Base-by-base conservation (phyloP, 2,888 invertebrate species). In the Drosophila mimetica region DNA sequence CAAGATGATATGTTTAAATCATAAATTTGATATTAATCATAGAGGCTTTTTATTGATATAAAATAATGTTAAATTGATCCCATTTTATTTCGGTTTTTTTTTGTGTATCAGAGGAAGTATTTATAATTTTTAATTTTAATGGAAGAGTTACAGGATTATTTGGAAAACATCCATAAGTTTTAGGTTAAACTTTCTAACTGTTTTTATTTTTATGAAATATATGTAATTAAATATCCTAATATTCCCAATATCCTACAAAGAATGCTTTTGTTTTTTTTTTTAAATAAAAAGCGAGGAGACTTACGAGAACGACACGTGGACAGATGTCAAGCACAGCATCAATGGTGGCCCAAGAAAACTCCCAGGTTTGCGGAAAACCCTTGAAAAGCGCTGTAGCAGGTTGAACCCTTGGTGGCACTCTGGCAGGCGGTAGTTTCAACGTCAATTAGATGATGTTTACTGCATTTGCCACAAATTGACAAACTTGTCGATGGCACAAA, bases 401-500 rank as follows among this genome's bases (percentile, higher is more conserved):
- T 46, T 32, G 13, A 64, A 42, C 53, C 47, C 42, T 71, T 65
- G 34, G 67, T 67, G 44, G 46, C 58, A 58, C 42, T 34, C 37
- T 72, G 51, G n/a, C 53, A 51, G 52, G 60, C 48, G 66, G 78
- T 75, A 77, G 79, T 84, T 88, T 73, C 78, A 81, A 83, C 87
- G 87, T 83, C 89, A 83, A 83, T 83, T 89, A 83, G 88, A 76
- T 74, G 79, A 74, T 87, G 86, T 87, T 87, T 85, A 78, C 86
- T 85, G 88, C 74, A 85, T 77, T 83, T 81, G 85, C 88, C 78
- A 70, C 85, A 85, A 87, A 87, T 87, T 82, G 89, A 87, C 89
- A 85, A 83, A 77, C 88, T 74, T 70, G 36, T 76, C 71, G 69
- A 53, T 37, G 60, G 44, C 76, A 79, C 65, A 66, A 71, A 76